These are phyloP conservation scores for Danaus melanippus DNA, from an alignment of 1,140 invertebrate species.

Conservation along the genomic window DNA sequence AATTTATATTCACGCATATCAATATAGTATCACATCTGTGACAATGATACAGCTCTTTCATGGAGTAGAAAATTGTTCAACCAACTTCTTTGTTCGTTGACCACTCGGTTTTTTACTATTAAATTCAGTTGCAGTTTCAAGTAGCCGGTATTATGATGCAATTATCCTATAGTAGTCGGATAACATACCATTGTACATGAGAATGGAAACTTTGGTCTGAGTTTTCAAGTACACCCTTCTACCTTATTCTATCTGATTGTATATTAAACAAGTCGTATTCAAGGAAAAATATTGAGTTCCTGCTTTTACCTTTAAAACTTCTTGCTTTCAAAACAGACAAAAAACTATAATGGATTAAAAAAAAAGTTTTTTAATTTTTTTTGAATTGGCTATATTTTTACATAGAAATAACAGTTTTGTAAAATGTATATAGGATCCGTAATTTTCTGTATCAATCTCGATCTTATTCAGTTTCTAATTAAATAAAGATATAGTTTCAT, in stretches of 20 bases:
- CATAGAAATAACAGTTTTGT: too few relatives aligned
- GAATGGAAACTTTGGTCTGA: neutral
- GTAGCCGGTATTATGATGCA: slow-evolving; percentile 33
- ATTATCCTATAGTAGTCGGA: slow-evolving; percentile 24
- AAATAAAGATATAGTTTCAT: too few relatives aligned
- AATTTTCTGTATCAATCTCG: too few relatives aligned
- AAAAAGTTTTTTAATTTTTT: too few relatives aligned
- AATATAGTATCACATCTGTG: slow-evolving; percentile 15
- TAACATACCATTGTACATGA: neutral
- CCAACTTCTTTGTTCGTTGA: slow-evolving; percentile 60
- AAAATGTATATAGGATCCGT: too few relatives aligned
- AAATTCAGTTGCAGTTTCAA: slow-evolving; percentile 38
- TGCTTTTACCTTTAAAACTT: neutral
- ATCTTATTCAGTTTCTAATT: too few relatives aligned
- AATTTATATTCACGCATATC: slow-evolving; percentile 20
- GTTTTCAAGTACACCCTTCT: too few relatives aligned
- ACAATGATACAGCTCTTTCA: slow-evolving; percentile 48
- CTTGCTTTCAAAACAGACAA: too few relatives aligned
- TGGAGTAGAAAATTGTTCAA: slow-evolving; percentile 64
- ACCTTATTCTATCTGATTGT: too few relatives aligned
- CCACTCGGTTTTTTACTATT: slow-evolving; percentile 61
- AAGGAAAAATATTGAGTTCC: slow-evolving; percentile 1
- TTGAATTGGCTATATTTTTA: too few relatives aligned
- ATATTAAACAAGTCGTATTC: neutral
- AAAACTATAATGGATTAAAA: too few relatives aligned